These are phyloP conservation scores for Thaleichthys pacificus DNA, from an alignment of 2,797 vertebrate species.

Conservation along the genomic window DNA sequence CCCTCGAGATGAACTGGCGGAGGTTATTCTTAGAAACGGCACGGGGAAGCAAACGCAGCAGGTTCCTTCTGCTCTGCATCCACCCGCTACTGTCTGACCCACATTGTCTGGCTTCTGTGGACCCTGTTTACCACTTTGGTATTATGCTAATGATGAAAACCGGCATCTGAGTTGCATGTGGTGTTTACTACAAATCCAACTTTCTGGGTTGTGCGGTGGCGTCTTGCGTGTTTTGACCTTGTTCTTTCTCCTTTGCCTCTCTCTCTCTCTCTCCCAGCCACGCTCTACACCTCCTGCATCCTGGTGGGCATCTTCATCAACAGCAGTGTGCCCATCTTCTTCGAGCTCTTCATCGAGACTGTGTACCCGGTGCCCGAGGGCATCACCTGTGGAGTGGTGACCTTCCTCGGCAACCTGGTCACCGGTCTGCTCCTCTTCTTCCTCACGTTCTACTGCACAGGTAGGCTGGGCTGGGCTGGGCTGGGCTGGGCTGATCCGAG, in stretches of 20 bases:
- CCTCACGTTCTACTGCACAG: constrained; percentile 92
- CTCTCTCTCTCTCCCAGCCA: constrained; percentile 72
- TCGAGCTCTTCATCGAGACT: constrained; percentile 96
- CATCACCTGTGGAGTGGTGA: constrained; percentile 96
- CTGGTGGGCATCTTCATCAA: constrained; percentile 95
- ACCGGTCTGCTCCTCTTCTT: constrained; percentile 93
- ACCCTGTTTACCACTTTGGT: background rate
- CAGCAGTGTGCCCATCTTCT: constrained; percentile 96
- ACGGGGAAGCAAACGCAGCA: background rate
- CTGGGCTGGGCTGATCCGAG: background rate
- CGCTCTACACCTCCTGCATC: constrained; percentile 94
- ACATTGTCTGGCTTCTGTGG: background rate
- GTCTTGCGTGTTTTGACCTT: background rate
- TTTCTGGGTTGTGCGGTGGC: background rate
- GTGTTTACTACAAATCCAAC: too few species aligned
- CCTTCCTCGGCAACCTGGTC: constrained; percentile 93
- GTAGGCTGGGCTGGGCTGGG: constrained; percentile 57
- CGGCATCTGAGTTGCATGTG: too few species aligned
- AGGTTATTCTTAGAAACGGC: constrained; percentile 10
- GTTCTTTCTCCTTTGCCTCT: background rate
- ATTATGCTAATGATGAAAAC: background rate
- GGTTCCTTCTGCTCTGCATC: constrained; percentile 1
- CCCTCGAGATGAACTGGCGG: background rate
- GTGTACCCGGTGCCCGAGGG: constrained; percentile 98
- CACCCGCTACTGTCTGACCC: constrained; percentile 11